Evolutionary conservation across 2,888 invertebrate genomes (phyloP).

Genomic region (Calliphora vomitoria): DNA sequence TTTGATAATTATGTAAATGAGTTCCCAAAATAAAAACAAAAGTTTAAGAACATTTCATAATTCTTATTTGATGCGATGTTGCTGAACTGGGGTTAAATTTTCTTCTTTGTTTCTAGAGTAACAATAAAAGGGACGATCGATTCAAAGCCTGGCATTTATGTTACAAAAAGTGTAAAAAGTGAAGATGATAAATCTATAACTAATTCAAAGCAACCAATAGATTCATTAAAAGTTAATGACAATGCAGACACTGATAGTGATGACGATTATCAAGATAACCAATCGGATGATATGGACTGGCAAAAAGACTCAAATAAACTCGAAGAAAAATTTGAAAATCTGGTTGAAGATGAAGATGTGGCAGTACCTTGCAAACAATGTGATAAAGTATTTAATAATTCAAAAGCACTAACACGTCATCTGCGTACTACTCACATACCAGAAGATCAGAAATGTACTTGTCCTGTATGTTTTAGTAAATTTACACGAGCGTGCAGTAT

Average conservation of each 20-base stretch:
- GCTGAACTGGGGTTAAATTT: background rate
- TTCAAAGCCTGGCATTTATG: background rate
- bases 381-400: slow-evolving; percentile 66
- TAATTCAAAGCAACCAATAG: background rate
- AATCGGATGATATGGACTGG: background rate
- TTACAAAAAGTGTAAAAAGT: slow-evolving; percentile 74
- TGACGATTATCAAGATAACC: background rate
- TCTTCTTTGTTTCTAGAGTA: background rate
- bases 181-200: slow-evolving; percentile 52
- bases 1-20: too few species aligned
- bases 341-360: slow-evolving; percentile 41
- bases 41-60: too few species aligned
- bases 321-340: background rate
- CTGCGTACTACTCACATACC: slow-evolving; percentile 80
- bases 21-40: too few species aligned
- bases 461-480: slow-evolving; percentile 86
- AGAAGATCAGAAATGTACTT: slow-evolving; percentile 85
- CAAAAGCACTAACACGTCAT: slow-evolving; percentile 57
- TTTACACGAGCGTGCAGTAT: slow-evolving; percentile 87
- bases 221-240: background rate
- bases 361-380: slow-evolving; percentile 65
- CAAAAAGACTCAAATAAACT: background rate
- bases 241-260: background rate
- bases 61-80: background rate
- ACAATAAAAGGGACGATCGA: background rate